Conservation (phyloP, 1,140 invertebrate genomes). For the Drosophila tristis region DNA sequence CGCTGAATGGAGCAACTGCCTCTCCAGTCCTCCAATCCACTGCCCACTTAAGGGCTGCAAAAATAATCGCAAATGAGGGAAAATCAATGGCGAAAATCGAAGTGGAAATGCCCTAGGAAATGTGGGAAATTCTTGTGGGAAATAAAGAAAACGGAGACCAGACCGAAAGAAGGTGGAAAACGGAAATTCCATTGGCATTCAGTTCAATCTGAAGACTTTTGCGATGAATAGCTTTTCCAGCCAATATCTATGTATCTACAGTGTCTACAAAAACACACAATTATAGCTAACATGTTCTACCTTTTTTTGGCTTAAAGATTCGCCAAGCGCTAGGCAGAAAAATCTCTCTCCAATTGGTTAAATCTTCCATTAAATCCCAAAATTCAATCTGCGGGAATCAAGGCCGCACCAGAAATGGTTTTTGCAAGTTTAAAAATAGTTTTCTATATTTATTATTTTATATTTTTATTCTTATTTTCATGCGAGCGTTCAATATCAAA, state of each 20-base stretch:
- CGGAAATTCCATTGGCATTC: too few relatives aligned
- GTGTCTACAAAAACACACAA: too few relatives aligned
- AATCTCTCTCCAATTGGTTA: too few relatives aligned
- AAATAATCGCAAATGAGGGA: conserved; percentile 26
- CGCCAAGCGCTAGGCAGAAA: too few relatives aligned
- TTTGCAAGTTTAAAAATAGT: not conserved
- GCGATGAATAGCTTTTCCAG: too few relatives aligned
- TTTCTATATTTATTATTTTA: not conserved
- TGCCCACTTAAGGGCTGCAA: conserved; percentile 57
- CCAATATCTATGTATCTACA: too few relatives aligned
- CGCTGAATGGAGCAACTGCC: conserved; percentile 40
- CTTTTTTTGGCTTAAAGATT: too few relatives aligned
- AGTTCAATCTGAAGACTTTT: too few relatives aligned
- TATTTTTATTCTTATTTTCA: not conserved
- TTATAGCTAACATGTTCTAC: too few relatives aligned
- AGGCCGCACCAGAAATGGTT: not conserved
- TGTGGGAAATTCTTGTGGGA: not conserved
- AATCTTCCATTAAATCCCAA: too few relatives aligned
- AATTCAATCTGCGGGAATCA: not conserved
- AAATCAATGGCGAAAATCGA: conserved; percentile 4
- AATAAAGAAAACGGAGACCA: conserved; percentile 18
- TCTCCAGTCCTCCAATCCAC: conserved; percentile 9
- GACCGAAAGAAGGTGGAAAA: not conserved
- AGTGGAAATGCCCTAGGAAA: too few relatives aligned
- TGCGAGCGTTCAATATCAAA: conserved; percentile 4